These are phyloP conservation scores for Pygmarrhopalites habei DNA, from an alignment of 1,140 invertebrate genomes.

Conservation along the genomic window DNA sequence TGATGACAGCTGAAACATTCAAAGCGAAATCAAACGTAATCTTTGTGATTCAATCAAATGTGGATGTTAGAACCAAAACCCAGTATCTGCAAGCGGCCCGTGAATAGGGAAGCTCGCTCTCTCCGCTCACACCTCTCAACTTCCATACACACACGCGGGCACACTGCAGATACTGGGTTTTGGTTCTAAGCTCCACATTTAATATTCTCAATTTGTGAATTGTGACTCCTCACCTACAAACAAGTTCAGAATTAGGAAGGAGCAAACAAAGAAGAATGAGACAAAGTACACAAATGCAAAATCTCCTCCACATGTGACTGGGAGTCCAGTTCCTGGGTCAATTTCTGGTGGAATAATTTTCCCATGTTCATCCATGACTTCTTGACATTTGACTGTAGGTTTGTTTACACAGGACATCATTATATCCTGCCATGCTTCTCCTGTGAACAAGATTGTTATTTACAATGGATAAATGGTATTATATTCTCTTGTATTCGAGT, in stretches of 20 bases:
- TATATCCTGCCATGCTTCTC: conserved; percentile 98
- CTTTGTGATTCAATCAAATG: too few species aligned
- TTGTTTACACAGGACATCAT: conserved; percentile 84
- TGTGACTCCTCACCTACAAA: too few species aligned
- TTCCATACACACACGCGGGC: too few species aligned
- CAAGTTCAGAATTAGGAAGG: conserved; percentile 72
- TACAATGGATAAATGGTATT: too few species aligned
- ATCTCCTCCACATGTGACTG: conserved; percentile 70
- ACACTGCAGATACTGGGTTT: too few species aligned
- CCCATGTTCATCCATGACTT: conserved; percentile 1
- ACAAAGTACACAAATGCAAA: conserved; percentile 98
- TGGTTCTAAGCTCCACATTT: neutral
- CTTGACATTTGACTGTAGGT: conserved; percentile 58
- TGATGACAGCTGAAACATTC: conserved; percentile 75
- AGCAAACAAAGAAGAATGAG: conserved; percentile 97
- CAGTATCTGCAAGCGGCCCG: too few species aligned
- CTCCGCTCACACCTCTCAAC: too few species aligned
- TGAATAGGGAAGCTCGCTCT: too few species aligned
- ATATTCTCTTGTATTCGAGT: too few species aligned
- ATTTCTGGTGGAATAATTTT: neutral
- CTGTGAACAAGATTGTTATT: conserved; percentile 44
- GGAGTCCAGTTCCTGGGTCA: conserved; percentile 33
- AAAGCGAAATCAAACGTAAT: conserved; percentile 44
- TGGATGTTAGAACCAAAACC: too few species aligned
- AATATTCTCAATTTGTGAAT: neutral